Conservation (phyloP, 2,888 invertebrate species). For the Sarcophaga variegata region DNA sequence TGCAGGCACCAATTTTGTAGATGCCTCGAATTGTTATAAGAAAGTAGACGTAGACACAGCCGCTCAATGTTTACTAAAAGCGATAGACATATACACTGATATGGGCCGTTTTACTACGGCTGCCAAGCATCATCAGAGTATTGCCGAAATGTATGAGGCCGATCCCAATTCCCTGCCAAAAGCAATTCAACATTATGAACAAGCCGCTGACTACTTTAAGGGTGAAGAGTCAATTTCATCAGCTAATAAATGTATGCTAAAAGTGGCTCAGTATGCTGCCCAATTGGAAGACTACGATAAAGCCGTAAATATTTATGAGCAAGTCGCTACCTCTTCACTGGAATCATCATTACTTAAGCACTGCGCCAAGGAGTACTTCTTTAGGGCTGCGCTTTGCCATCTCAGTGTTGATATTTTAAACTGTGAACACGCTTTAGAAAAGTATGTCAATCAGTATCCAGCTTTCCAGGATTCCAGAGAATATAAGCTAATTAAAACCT, state of each 20-base stretch:
- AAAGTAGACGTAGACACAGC: slow-evolving; percentile 90
- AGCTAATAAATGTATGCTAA: slow-evolving; percentile 98
- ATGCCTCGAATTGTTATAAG: slow-evolving; percentile 98
- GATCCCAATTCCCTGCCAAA: slow-evolving; percentile 85
- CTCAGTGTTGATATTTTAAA: slow-evolving; percentile 96
- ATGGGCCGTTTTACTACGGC: slow-evolving; percentile 99
- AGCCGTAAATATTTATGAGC: slow-evolving; percentile 98
- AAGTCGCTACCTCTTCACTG: slow-evolving; percentile 94
- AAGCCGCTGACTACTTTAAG: slow-evolving; percentile 98
- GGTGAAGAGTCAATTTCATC: slow-evolving; percentile 99
- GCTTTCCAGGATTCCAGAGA: slow-evolving; percentile 98
- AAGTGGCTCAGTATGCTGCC: slow-evolving; percentile 98
- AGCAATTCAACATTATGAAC: slow-evolving; percentile 97
- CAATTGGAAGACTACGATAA: slow-evolving; percentile 98
- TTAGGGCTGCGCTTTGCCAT: slow-evolving; percentile 97
- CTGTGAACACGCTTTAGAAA: slow-evolving; percentile 95
- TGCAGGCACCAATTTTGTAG: slow-evolving; percentile 96
- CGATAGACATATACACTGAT: slow-evolving; percentile 98
- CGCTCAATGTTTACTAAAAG: slow-evolving; percentile 93
- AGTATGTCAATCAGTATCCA: slow-evolving; percentile 96
- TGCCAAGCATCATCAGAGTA: slow-evolving; percentile 97
- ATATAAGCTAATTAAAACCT: slow-evolving; percentile 94
- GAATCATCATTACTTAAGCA: slow-evolving; percentile 98
- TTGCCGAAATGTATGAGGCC: slow-evolving; percentile 97
- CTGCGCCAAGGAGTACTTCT: slow-evolving; percentile 99